A percentile compares a stretch with the other conserved stretches of the same genome.
Evolutionary conservation across 2,113 vertebrate genomes (phyloP).

Genomic region (Seriola quinqueradiata): DNA sequence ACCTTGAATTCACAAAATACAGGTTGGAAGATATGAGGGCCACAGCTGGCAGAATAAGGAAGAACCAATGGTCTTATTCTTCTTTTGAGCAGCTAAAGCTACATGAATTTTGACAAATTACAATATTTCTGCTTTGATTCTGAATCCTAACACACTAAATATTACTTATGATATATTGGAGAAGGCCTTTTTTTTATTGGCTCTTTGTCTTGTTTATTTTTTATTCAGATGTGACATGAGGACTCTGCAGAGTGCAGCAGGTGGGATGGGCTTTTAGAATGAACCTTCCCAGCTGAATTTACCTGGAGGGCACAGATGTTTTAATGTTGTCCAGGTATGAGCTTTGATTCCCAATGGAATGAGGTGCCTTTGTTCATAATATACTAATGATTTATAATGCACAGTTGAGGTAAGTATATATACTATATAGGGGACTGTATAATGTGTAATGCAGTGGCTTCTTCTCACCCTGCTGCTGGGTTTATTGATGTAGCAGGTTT

Average conservation of each 20-base stretch:
- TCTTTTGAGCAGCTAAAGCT: constrained; percentile 20
- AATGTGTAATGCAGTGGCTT: not conserved
- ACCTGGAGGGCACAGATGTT: constrained; percentile 24
- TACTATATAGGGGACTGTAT: not conserved
- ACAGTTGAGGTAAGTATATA: not conserved
- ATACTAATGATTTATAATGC: constrained; percentile 35
- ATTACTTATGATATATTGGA: constrained; percentile 2
- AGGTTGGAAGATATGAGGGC: constrained; percentile 37
- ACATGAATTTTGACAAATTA: constrained; percentile 21
- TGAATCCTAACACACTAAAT: constrained; percentile 3
- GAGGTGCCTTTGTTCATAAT: constrained; percentile 17
- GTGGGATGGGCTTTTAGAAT: constrained; percentile 46
- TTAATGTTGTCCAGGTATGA: constrained; percentile 45
- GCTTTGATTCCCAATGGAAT: constrained; percentile 41
- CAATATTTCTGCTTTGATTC: constrained; percentile 10
- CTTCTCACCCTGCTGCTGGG: not conserved
- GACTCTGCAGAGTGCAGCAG: constrained; percentile 37
- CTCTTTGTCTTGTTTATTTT: constrained; percentile 16
- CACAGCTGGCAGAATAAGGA: constrained; percentile 33
- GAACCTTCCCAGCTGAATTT: constrained; percentile 54
- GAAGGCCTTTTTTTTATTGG: not conserved
- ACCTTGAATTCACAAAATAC: constrained; percentile 35
- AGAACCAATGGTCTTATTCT: constrained; percentile 24
- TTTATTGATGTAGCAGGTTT: not conserved
- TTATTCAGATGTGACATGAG: not conserved